These are phyloP conservation scores for Clamator glandarius DNA, from an alignment of 2,797 vertebrate genomes.

Conservation along the genomic window DNA sequence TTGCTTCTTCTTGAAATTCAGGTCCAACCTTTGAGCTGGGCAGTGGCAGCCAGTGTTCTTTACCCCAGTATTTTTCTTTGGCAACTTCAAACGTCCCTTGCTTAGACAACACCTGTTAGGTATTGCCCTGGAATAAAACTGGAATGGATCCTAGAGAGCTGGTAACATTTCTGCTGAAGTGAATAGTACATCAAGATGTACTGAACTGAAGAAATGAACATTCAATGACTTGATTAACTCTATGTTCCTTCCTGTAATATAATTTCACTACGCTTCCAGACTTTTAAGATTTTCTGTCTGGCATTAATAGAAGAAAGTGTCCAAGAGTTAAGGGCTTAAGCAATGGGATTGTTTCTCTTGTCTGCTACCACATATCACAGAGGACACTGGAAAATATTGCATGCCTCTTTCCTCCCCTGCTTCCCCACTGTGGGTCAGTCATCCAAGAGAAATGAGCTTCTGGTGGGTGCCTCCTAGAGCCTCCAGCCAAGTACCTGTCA, in stretches of 20 bases:
- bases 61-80: background rate
- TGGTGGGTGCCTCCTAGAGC: background rate
- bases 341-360: background rate
- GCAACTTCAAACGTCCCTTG: background rate
- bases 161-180: background rate
- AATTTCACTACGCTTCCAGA: background rate
- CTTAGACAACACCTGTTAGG: background rate
- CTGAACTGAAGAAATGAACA: background rate
- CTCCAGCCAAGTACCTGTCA: background rate
- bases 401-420: background rate
- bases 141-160: background rate
- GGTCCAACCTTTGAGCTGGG: background rate
- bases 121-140: background rate
- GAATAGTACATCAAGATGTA: background rate
- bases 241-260: background rate
- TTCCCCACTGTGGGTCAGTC: fast-evolving
- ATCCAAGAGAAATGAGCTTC: background rate
- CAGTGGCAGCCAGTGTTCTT: background rate
- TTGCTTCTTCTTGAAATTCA: background rate
- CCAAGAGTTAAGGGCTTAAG: background rate
- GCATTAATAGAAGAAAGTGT: background rate
- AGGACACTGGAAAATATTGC: background rate
- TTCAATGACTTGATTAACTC: background rate
- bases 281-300: background rate
- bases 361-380: background rate